These are phyloP conservation scores for Bufotes viridis DNA, from an alignment of 2,797 vertebrate species.

Conservation along the genomic window DNA sequence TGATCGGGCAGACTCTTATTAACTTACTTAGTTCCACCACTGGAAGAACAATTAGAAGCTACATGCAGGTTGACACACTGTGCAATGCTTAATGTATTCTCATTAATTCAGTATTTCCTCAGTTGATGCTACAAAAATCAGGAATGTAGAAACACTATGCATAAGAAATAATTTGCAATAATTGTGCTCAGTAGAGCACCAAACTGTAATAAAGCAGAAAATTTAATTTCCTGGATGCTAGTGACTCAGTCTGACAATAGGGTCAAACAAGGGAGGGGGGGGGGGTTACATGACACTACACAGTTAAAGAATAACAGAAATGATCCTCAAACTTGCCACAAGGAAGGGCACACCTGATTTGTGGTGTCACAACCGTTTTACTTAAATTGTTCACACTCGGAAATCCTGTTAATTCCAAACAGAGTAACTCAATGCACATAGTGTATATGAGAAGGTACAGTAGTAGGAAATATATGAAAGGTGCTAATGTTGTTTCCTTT, in stretches of 20 bases:
- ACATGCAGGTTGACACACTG: slow-evolving; percentile 4
- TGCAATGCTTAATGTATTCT: slow-evolving; percentile 18
- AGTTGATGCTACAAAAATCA: background rate
- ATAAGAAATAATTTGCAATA: background rate
- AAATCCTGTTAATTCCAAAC: too few species aligned
- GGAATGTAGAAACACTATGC: background rate
- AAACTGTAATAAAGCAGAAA: background rate
- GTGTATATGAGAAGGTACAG: too few species aligned
- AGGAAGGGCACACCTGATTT: background rate
- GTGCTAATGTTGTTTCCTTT: too few species aligned
- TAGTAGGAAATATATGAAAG: too few species aligned
- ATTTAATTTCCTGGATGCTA: background rate
- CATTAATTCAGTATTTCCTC: slow-evolving; percentile 27
- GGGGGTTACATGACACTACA: background rate
- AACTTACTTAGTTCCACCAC: slow-evolving; percentile 22
- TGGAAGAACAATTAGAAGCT: slow-evolving; percentile 39
- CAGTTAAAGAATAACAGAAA: background rate
- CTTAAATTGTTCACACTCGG: background rate
- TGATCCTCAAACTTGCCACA: background rate
- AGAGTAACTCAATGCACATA: too few species aligned
- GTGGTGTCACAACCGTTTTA: background rate
- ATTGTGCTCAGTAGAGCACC: slow-evolving; percentile 14
- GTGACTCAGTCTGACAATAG: background rate
- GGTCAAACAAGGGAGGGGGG: background rate
- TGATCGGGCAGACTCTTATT: slow-evolving; percentile 20